A percentile compares a stretch with the other conserved stretches of the same genome.
phyloP scores from a whole-genome alignment of 1,140 invertebrate species.

The Eueides isabella region DNA sequence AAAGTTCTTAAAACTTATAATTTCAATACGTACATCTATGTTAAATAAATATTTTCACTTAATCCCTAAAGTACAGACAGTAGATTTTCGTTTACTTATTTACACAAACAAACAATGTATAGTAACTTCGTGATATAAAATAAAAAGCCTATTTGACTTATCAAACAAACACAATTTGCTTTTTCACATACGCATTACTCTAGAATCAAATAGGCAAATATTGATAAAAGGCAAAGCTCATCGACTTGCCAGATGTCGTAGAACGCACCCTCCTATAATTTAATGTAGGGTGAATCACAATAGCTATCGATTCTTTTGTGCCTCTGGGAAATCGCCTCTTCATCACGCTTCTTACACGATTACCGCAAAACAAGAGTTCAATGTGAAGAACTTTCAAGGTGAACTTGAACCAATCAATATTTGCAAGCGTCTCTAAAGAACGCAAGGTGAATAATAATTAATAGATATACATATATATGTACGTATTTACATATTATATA shows the following conservation, averaged over 20 bases:
- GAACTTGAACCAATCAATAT: slow-evolving; percentile 23
- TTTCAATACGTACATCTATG: too few species aligned
- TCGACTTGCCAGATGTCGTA: slow-evolving; percentile 64
- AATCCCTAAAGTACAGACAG: background rate
- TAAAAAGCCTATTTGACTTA: slow-evolving; percentile 40
- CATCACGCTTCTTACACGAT: slow-evolving; percentile 57
- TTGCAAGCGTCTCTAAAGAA: background rate
- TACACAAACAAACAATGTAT: slow-evolving; percentile 12
- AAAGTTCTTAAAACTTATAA: too few species aligned
- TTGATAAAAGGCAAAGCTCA: slow-evolving; percentile 68
- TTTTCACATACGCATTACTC: slow-evolving; percentile 47
- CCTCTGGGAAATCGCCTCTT: slow-evolving; percentile 62
- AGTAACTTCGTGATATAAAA: slow-evolving; percentile 9
- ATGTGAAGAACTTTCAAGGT: slow-evolving; percentile 34
- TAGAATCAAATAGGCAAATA: slow-evolving; percentile 70
- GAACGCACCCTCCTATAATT: slow-evolving; percentile 64
- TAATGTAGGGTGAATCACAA: slow-evolving; percentile 69
- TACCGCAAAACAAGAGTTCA: slow-evolving; percentile 50
- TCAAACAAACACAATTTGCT: slow-evolving; percentile 47
- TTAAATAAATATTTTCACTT: background rate
- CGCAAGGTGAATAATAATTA: background rate
- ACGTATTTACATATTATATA: background rate
- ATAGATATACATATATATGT: background rate
- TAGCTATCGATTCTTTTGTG: slow-evolving; percentile 66
- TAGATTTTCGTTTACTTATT: slow-evolving; percentile 1